These are phyloP conservation scores for Eciton burchellii DNA, from an alignment of 1,140 invertebrate genomes.

Conservation along the genomic window DNA sequence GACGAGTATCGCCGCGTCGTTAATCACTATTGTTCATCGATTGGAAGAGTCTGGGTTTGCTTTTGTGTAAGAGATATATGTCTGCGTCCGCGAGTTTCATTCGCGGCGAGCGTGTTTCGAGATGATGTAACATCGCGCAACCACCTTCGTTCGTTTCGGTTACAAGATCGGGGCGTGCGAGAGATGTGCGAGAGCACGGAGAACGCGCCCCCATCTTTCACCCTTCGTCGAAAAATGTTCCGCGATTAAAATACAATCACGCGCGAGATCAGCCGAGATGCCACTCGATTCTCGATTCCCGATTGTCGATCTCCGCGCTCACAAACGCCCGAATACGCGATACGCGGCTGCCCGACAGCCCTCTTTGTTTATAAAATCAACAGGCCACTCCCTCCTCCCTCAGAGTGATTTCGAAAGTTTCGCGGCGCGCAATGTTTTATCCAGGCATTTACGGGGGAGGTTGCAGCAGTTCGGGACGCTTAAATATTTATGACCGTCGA, in stretches of 20 bases:
- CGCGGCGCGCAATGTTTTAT: conserved; percentile 51
- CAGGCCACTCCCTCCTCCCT: not conserved
- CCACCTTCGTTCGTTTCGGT: too few species aligned
- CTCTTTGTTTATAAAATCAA: conserved; percentile 59
- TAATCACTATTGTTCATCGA: not conserved
- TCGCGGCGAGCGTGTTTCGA: too few species aligned
- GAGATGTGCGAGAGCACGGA: not conserved
- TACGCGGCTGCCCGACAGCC: conserved; percentile 4
- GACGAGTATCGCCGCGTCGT: not conserved
- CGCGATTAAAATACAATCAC: not conserved
- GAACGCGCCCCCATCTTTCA: not conserved
- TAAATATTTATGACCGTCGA: conserved; percentile 61
- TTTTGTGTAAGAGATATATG: conserved; percentile 11
- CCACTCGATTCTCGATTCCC: not conserved
- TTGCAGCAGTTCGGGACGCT: conserved; percentile 31
- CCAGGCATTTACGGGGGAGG: conserved; percentile 53
- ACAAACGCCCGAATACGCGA: conserved; percentile 9
- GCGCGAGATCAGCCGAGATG: too few species aligned
- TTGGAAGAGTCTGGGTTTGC: not conserved
- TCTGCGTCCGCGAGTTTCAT: conserved; percentile 6
- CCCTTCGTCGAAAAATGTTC: not conserved
- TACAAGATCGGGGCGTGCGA: not conserved
- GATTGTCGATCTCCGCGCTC: conserved; percentile 4
- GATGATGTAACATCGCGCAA: too few species aligned
- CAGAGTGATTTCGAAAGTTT: conserved; percentile 57